Evolutionary conservation across 2,888 invertebrate genomes (phyloP), one percentile per base, ranked within the genome.

Genomic region (Agrochola lota): DNA sequence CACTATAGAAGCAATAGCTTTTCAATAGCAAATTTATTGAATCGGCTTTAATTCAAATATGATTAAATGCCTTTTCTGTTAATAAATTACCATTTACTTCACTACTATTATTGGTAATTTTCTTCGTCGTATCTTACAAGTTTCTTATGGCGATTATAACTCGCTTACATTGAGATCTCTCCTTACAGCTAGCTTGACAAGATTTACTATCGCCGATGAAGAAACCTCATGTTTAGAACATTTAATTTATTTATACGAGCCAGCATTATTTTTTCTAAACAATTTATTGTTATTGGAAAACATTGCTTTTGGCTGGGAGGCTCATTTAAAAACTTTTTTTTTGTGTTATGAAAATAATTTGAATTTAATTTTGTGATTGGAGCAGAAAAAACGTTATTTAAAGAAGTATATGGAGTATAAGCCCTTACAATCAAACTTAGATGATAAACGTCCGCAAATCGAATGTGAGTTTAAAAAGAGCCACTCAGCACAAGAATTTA

Each of bases 201-300:
- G 84, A 90, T 86, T 90, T 90, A 89, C 88, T 83, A 80, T 77
- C 55, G 1, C n/a, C 55, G 59, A 78, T 78, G 88, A 76, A 74
- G 77, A 85, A 86, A 86, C 75, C 77, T 87, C 67, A 84, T 79
- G 81, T 82, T 85, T 84, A 85, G 83, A 89, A 82, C 73, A 78
- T 86, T 83, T 85, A 87, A 89, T 87, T 87, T 88, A 88, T 87
- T 80, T 80, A 80, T 77, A 81, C 52, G 74, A 83, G 49, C 68
- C 64, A 43, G 52, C 69, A 71, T 75, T 62, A 69, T 81, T 80
- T 85, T 78, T 81, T 74, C 12, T n/a, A 75, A 73, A 81, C 78
- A 88, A 87, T 88, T 88, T 88, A 88, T 88, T 83, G 84, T 82
- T 84, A 81, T 79, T 86, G 76, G 69, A 72, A 82, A 71, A 72